These are phyloP conservation scores for Matsumurasca onukii DNA, from an alignment of 1,140 invertebrate genomes.

Conservation along the genomic window DNA sequence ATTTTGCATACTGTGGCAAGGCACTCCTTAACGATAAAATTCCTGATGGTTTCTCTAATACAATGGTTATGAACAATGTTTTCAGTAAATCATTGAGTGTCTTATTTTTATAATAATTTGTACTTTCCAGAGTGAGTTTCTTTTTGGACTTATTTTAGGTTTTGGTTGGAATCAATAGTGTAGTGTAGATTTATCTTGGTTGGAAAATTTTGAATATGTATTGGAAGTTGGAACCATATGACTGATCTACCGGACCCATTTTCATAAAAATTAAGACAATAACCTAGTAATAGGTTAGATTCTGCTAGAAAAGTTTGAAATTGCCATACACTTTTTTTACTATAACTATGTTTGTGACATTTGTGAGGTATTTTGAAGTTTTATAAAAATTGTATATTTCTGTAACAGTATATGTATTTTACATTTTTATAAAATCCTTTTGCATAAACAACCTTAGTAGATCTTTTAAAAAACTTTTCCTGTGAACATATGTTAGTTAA, in stretches of 20 bases:
- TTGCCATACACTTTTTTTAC: background rate
- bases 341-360: background rate
- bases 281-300: background rate
- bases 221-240: too few species aligned
- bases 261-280: background rate
- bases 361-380: background rate
- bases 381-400: background rate
- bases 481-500: too few species aligned
- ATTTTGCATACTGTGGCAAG: too few species aligned
- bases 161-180: background rate
- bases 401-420: background rate
- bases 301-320: background rate
- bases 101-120: background rate
- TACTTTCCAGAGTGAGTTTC: background rate
- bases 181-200: background rate
- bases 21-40: too few species aligned
- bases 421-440: background rate
- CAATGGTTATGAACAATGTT: too few species aligned
- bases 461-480: background rate
- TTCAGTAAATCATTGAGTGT: background rate
- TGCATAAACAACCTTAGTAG: background rate
- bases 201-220: background rate
- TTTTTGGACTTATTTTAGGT: background rate
- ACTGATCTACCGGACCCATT: background rate
- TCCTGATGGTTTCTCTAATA: too few species aligned